phyloP scores from a whole-genome alignment of 2,888 invertebrate genomes.

The Pherbina coryleti region DNA sequence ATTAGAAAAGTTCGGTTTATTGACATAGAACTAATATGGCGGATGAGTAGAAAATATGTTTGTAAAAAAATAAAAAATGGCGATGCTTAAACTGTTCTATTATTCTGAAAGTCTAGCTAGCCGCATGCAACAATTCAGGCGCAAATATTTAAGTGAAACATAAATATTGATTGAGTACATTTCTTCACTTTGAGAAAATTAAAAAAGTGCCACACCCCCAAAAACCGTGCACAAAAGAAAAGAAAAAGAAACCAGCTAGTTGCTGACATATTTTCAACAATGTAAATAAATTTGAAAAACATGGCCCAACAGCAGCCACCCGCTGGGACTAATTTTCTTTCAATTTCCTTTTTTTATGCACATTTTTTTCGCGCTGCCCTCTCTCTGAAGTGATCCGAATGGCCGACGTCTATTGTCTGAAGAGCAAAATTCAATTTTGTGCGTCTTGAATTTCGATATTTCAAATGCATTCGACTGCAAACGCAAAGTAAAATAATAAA shows the following conservation, averaged over 20 bases:
- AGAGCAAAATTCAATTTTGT: conserved; percentile 32
- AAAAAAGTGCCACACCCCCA: conserved; percentile 5
- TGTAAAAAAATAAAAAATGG: neutral
- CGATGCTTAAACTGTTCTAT: neutral
- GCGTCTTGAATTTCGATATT: conserved; percentile 32
- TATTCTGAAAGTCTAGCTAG: neutral
- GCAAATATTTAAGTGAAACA: conserved; percentile 29
- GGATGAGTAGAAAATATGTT: neutral
- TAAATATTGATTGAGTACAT: conserved; percentile 18
- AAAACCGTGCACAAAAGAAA: neutral
- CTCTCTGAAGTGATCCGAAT: neutral
- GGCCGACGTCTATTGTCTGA: conserved; percentile 5
- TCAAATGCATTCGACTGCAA: conserved; percentile 29
- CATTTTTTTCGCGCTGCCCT: neutral
- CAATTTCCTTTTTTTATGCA: neutral
- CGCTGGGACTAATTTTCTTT: conserved; percentile 29
- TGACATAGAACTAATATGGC: conserved; percentile 34
- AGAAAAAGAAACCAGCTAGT: conserved; percentile 1
- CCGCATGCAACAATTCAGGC: conserved; percentile 3
- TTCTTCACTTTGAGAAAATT: conserved; percentile 20
- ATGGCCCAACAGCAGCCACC: neutral
- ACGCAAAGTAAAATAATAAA: neutral
- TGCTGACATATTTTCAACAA: conserved; percentile 19
- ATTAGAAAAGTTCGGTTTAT: conserved; percentile 37
- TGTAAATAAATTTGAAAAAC: conserved; percentile 4